Conservation (phyloP, 1,140 invertebrate genomes). For the Trachymyrmex septentrionalis region DNA sequence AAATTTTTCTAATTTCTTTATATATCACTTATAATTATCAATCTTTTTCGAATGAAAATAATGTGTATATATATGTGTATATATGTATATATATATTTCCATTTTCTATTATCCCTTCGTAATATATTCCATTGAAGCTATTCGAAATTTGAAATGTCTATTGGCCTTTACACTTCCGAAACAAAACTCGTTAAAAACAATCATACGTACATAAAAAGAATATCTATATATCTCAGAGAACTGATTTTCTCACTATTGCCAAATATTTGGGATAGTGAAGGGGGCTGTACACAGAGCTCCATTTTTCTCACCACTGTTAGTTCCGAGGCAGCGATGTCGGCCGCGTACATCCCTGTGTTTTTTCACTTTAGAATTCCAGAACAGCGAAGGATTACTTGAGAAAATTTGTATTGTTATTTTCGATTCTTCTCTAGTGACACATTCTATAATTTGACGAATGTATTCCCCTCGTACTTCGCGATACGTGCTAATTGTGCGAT, state of each 20-base stretch:
- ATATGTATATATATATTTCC: neutral
- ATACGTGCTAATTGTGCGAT: neutral
- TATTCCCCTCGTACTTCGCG: neutral
- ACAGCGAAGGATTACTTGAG: neutral
- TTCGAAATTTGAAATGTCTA: neutral
- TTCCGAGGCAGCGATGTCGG: neutral
- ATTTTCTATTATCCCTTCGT: neutral
- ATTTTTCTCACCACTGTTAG: slow-evolving; percentile 3
- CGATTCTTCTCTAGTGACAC: neutral
- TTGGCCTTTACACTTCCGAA: neutral
- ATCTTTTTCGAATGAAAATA: neutral
- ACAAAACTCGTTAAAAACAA: neutral
- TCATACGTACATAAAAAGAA: neutral
- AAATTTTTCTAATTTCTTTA: neutral
- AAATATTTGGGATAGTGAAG: neutral
- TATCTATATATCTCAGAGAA: neutral
- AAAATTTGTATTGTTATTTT: neutral
- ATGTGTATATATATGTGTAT: neutral
- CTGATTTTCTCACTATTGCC: neutral
- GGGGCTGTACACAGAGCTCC: neutral
- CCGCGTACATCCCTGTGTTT: neutral
- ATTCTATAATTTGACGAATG: neutral
- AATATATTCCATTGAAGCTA: neutral
- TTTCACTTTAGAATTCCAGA: slow-evolving; percentile 8
- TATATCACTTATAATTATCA: neutral